Evolutionary conservation across 2,888 invertebrate species (phyloP).

Genomic region (Pseudeuparius sepicola): DNA sequence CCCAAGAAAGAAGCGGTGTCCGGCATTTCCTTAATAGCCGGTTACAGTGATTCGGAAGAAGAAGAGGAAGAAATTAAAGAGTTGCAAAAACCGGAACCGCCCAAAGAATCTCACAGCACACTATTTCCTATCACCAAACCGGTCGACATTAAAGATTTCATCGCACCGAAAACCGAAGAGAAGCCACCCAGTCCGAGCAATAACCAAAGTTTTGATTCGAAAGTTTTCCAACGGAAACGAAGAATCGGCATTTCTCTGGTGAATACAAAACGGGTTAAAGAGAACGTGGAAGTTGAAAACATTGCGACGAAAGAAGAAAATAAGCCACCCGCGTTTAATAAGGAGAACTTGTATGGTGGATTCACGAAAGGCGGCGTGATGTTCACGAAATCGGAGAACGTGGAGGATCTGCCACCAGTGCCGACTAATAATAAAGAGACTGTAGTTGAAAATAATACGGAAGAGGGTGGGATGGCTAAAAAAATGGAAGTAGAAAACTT

Average conservation of each 20-base stretch:
- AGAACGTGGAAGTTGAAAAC: slow-evolving; percentile 18
- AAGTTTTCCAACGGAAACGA: slow-evolving; percentile 46
- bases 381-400: slow-evolving; percentile 33
- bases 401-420: neutral
- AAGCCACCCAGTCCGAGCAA: slow-evolving; percentile 9
- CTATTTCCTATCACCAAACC: slow-evolving; percentile 41
- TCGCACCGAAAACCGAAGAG: slow-evolving; percentile 15
- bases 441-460: slow-evolving; percentile 17
- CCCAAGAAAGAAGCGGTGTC: slow-evolving; percentile 23
- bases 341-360: slow-evolving; percentile 25
- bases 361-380: slow-evolving; percentile 38
- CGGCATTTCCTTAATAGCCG: slow-evolving; percentile 43
- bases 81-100: slow-evolving; percentile 16
- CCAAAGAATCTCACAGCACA: slow-evolving; percentile 33
- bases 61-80: slow-evolving; percentile 27
- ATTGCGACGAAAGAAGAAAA: slow-evolving; percentile 27
- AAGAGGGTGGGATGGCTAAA: slow-evolving; percentile 18
- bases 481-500: slow-evolving; percentile 35
- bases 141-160: slow-evolving; percentile 35
- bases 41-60: slow-evolving; percentile 45
- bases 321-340: slow-evolving; percentile 27
- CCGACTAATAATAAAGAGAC: slow-evolving; percentile 6
- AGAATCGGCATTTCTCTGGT: slow-evolving; percentile 44
- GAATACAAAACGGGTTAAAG: slow-evolving; percentile 27
- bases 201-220: slow-evolving; percentile 33